Conservation (phyloP, 2,797 vertebrate species). For the Poeciliopsis infans region DNA sequence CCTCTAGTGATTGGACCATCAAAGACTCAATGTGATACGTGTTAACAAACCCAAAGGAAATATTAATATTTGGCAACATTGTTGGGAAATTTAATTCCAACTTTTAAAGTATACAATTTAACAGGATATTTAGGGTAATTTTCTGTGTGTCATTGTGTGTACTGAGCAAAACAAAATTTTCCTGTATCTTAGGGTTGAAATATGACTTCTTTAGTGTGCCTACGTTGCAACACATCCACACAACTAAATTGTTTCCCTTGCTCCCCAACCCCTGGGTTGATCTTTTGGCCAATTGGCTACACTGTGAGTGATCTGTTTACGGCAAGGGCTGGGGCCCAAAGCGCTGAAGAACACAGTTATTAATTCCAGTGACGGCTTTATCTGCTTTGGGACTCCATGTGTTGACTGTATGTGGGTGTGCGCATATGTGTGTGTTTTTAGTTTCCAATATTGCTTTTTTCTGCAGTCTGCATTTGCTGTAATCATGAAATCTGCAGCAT, state of each 20-base stretch:
- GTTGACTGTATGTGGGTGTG: conserved; percentile 20
- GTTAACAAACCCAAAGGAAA: not conserved
- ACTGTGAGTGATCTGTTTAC: conserved; percentile 73
- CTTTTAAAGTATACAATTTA: not conserved
- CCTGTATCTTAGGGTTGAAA: conserved; percentile 11
- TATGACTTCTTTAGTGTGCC: conserved; percentile 26
- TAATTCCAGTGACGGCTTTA: conserved; percentile 71
- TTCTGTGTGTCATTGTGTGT: not conserved
- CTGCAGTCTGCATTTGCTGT: conserved; percentile 40
- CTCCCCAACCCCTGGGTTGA: conserved; percentile 39
- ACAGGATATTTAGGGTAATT: not conserved
- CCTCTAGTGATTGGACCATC: not conserved
- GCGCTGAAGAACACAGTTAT: conserved; percentile 63
- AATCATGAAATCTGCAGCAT: conserved; percentile 30
- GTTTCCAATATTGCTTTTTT: conserved; percentile 15
- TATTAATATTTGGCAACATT: not conserved
- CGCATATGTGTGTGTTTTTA: conserved; percentile 25
- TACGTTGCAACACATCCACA: conserved; percentile 24
- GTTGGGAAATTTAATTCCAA: not conserved
- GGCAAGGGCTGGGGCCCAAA: conserved; percentile 33
- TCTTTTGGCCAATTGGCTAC: conserved; percentile 50
- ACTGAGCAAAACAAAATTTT: not conserved
- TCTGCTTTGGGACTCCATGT: conserved; percentile 58
- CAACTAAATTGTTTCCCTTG: conserved; percentile 25
- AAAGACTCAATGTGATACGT: not conserved